phyloP scores from a whole-genome alignment of 2,113 vertebrate genomes.

The Chaenogobius annularis region DNA sequence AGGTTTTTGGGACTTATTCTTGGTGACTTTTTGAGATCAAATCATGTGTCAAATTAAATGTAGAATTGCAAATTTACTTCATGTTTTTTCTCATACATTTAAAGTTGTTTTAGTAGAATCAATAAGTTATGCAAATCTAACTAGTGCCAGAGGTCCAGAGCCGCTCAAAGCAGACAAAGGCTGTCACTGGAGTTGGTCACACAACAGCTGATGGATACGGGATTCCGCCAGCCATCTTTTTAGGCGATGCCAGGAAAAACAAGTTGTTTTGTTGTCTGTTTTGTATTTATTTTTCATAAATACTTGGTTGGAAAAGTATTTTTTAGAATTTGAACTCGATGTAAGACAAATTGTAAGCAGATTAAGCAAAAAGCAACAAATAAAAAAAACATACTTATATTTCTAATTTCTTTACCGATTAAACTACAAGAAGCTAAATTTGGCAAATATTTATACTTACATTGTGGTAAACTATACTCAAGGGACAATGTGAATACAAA shows the following conservation, averaged over 20 bases:
- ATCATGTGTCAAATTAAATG: conserved; percentile 42
- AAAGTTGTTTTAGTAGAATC: conserved; percentile 64
- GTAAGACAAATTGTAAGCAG: too few relatives aligned
- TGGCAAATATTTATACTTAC: not conserved
- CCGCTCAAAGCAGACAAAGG: conserved; percentile 69
- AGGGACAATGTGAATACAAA: not conserved
- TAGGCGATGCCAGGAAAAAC: conserved; percentile 42
- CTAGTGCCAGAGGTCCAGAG: conserved; percentile 66
- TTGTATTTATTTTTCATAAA: not conserved
- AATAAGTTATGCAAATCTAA: conserved; percentile 77
- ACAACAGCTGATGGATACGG: conserved; percentile 72
- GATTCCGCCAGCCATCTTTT: conserved; percentile 56
- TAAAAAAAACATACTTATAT: too few relatives aligned
- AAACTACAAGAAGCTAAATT: too few relatives aligned
- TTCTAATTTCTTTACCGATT: too few relatives aligned
- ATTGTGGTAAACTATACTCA: not conserved
- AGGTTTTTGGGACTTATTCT: conserved; percentile 43
- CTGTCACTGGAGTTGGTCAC: conserved; percentile 73
- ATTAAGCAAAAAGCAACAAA: too few relatives aligned
- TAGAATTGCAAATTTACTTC: conserved; percentile 38
- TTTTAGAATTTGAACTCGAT: not conserved
- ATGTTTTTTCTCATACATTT: conserved; percentile 66
- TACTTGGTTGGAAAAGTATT: not conserved
- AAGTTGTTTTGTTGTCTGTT: conserved; percentile 19
- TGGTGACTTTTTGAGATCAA: conserved; percentile 35